These are phyloP conservation scores for Verasper variegatus DNA, from an alignment of 2,113 vertebrate species.

Conservation along the genomic window DNA sequence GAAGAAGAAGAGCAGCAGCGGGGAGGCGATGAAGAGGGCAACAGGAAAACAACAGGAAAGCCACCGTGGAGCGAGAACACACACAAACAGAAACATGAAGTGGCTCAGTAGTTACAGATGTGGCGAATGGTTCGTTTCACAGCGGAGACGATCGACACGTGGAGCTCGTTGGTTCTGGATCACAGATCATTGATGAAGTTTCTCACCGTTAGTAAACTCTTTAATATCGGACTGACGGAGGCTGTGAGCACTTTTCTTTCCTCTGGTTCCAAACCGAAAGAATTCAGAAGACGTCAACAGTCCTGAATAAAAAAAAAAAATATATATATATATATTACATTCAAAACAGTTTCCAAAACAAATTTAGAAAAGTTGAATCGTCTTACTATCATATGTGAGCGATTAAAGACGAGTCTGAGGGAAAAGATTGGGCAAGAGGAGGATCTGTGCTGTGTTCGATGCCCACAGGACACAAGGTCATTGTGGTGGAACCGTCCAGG, in stretches of 20 bases:
- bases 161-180: constrained; percentile 1
- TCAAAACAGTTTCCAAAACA: not conserved
- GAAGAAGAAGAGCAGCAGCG: too few species aligned
- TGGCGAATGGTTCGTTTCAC: constrained; percentile 32
- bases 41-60: constrained; percentile 21
- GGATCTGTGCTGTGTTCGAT: constrained; percentile 32
- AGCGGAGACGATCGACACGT: constrained; percentile 15
- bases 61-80: not conserved
- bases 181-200: not conserved
- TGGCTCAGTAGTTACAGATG: constrained; percentile 42
- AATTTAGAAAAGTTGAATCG: not conserved
- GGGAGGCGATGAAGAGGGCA: not conserved
- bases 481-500: constrained; percentile 43
- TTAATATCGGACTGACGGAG: not conserved
- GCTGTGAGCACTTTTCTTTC: too few species aligned
- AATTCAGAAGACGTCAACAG: too few species aligned
- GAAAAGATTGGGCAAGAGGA: constrained; percentile 1
- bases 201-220: not conserved
- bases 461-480: constrained; percentile 26
- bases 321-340: not conserved
- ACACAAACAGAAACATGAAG: not conserved
- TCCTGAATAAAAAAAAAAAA: not conserved
- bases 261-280: not conserved
- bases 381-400: not conserved
- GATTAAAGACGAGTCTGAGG: not conserved